phyloP scores from a whole-genome alignment of 1,140 invertebrate genomes.

The Bombus soroeensis region DNA sequence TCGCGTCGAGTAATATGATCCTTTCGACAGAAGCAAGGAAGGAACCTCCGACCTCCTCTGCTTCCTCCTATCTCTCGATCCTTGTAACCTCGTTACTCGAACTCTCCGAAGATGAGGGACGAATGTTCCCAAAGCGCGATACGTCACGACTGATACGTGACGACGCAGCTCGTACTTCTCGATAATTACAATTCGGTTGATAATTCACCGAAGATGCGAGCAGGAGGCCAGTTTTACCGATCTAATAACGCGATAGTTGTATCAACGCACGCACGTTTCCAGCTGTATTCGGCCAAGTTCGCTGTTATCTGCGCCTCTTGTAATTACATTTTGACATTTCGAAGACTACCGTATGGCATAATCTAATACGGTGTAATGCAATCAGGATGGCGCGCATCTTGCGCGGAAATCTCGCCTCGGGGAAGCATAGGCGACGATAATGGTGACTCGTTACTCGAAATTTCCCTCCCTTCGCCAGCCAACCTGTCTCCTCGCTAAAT shows the following conservation, averaged over 20 bases:
- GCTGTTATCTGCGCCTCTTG: conserved; percentile 44
- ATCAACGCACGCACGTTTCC: conserved; percentile 63
- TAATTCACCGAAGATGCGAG: conserved; percentile 59
- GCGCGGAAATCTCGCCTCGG: conserved; percentile 17
- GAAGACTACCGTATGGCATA: conserved; percentile 29
- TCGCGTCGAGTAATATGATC: conserved; percentile 60
- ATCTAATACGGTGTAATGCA: conserved; percentile 40
- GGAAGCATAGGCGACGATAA: conserved; percentile 5
- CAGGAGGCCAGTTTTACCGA: conserved; percentile 47
- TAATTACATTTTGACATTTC: conserved; percentile 57
- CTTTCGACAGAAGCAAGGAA: conserved; percentile 56
- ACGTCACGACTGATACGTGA: conserved; percentile 68
- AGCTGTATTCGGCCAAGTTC: conserved; percentile 8
- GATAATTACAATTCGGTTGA: conserved; percentile 78
- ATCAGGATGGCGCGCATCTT: conserved; percentile 28
- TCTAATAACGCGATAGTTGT: conserved; percentile 39
- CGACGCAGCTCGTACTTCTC: conserved; percentile 69
- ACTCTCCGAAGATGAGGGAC: conserved; percentile 67
- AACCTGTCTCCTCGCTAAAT: neutral
- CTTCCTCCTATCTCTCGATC: conserved; percentile 59
- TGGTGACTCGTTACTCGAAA: conserved; percentile 26
- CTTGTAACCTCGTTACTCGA: conserved; percentile 73
- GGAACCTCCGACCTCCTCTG: conserved; percentile 43
- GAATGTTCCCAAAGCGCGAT: conserved; percentile 70
- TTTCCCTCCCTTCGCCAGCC: neutral